Conservation (phyloP, 2,113 vertebrate genomes). For the Anser brachyrhynchus region DNA sequence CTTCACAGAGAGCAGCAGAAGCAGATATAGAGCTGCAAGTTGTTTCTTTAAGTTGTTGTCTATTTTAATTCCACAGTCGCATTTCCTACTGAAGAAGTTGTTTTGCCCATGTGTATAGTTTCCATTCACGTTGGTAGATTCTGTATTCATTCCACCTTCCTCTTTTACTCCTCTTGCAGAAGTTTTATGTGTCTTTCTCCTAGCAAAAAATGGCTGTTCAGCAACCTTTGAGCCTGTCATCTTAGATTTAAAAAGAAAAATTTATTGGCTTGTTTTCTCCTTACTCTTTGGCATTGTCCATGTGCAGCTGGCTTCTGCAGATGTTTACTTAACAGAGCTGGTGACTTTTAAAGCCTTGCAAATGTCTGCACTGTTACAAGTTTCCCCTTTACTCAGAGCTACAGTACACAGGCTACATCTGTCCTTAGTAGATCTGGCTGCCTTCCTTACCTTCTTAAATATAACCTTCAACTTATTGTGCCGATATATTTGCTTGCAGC, state of each 20-base stretch:
- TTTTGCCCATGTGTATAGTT: not conserved
- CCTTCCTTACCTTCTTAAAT: not conserved
- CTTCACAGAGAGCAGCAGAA: not conserved
- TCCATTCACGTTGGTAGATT: not conserved
- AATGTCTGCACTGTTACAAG: slow-evolving; percentile 5
- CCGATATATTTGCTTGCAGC: not conserved
- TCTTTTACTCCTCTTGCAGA: not conserved
- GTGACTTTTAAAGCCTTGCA: slow-evolving; percentile 53
- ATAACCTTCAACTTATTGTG: not conserved
- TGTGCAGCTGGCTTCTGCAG: slow-evolving; percentile 55
- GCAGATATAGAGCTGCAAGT: not conserved
- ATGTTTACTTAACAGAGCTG: slow-evolving; percentile 49
- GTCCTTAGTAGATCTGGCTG: not conserved
- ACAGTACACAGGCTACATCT: not conserved
- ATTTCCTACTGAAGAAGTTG: not conserved
- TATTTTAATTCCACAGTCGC: not conserved
- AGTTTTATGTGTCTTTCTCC: not conserved
- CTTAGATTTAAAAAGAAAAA: slow-evolving; percentile 47
- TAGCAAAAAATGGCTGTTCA: slow-evolving; percentile 18
- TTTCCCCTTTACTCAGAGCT: slow-evolving; percentile 5
- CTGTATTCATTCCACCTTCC: not conserved
- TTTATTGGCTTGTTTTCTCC: slow-evolving; percentile 49
- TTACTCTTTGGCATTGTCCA: slow-evolving; percentile 53
- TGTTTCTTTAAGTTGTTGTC: not conserved
- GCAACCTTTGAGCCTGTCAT: slow-evolving; percentile 47